Percentiles rank a stretch among this genome's conserved stretches.
phyloP scores from a whole-genome alignment of 1,140 invertebrate species.

The Bombus breviceps region DNA sequence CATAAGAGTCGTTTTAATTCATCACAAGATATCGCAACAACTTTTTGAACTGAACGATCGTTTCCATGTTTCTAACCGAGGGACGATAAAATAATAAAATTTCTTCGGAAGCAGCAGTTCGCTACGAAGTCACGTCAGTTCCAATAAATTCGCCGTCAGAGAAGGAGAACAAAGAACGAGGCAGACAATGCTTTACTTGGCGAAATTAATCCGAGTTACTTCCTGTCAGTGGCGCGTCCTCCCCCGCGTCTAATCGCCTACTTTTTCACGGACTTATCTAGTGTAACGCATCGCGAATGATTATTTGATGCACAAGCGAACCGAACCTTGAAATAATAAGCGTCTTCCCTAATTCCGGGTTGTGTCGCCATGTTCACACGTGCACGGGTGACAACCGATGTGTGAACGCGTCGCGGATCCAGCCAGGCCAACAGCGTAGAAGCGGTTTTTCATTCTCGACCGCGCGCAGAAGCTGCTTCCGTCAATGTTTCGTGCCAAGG shows the following conservation, averaged over 20 bases:
- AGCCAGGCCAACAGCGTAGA: slow-evolving; percentile 61
- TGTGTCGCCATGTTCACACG: slow-evolving; percentile 69
- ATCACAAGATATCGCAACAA: too few species aligned
- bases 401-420: slow-evolving; percentile 67
- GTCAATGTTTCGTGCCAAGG: slow-evolving; percentile 1
- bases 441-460: slow-evolving; percentile 38
- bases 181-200: slow-evolving; percentile 50
- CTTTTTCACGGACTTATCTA: slow-evolving; percentile 72
- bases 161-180: slow-evolving; percentile 61
- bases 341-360: slow-evolving; percentile 74
- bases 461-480: not conserved
- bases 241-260: slow-evolving; percentile 50
- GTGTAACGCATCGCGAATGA: slow-evolving; percentile 69
- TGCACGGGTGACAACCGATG: slow-evolving; percentile 70
- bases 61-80: not conserved
- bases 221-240: slow-evolving; percentile 50
- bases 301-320: slow-evolving; percentile 72
- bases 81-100: not conserved
- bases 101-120: not conserved
- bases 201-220: slow-evolving; percentile 58
- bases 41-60: not conserved
- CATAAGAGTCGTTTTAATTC: too few species aligned
- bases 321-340: slow-evolving; percentile 77
- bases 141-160: slow-evolving; percentile 18
- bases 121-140: not conserved